A percentile compares a stretch with the other conserved stretches of the same genome.
Evolutionary conservation across 2,797 vertebrate species (phyloP).

Genomic region (Pyrrhura leucotis): DNA sequence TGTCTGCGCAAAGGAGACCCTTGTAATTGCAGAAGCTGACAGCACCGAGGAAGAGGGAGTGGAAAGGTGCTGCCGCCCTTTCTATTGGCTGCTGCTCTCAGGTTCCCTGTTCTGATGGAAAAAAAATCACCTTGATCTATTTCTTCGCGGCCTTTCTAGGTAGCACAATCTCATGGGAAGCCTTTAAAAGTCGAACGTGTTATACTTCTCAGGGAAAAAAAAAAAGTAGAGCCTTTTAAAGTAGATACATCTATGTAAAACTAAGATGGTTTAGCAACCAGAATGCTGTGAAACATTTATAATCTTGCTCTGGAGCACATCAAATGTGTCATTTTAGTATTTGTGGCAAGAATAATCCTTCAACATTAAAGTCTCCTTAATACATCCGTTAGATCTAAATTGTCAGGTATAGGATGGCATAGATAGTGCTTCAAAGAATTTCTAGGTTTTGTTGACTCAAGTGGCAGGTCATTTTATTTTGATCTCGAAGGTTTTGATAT

Average conservation of each 20-base stretch:
- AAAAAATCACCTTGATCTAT: neutral
- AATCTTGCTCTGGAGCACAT: neutral
- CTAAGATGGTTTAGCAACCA: neutral
- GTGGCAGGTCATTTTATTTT: neutral
- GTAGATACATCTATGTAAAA: neutral
- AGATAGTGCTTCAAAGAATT: neutral
- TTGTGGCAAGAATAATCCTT: neutral
- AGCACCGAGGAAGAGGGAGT: neutral
- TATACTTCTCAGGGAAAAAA: neutral
- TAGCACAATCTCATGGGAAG: neutral
- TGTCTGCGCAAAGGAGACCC: neutral
- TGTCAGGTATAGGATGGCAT: neutral
- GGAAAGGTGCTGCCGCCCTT: neutral
- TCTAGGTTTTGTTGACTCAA: neutral
- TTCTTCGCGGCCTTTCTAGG: neutral
- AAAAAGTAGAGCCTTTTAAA: neutral
- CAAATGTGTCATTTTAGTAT: neutral
- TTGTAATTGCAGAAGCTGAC: neutral
- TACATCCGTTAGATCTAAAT: accelerated
- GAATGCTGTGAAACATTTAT: neutral
- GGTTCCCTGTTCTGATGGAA: neutral
- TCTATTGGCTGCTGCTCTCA: neutral
- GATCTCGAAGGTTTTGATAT: neutral
- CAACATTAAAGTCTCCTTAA: accelerated
- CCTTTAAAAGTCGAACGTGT: neutral